phyloP scores from a whole-genome alignment of 2,888 invertebrate genomes.

The Erebia epiphron region DNA sequence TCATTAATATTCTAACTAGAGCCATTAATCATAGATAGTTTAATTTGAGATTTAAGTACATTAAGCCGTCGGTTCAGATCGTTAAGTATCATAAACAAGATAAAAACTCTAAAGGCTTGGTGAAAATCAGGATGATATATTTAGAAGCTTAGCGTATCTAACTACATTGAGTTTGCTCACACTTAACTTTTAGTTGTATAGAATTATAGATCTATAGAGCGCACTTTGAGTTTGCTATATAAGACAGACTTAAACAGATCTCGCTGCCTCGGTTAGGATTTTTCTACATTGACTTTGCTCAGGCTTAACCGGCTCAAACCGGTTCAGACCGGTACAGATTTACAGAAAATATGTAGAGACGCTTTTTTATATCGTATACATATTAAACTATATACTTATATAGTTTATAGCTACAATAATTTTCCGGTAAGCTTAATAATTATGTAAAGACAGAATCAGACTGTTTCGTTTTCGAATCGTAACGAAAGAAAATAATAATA shows the following conservation, averaged over 20 bases:
- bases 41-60: background rate
- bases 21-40: background rate
- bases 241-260: no score
- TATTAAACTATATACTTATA: no score
- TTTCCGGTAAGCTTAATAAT: slow-evolving; percentile 5
- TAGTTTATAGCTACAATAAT: background rate
- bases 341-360: background rate
- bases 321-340: background rate
- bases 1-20: background rate
- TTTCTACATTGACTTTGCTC: no score
- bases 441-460: slow-evolving; percentile 7
- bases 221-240: no score
- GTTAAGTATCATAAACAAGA: background rate
- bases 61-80: background rate
- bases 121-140: no score
- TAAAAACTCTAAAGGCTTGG: background rate
- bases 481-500: background rate
- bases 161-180: no score
- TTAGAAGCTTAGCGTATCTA: no score
- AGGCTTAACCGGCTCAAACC: no score
- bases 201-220: no score
- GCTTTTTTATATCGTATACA: background rate
- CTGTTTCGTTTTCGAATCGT: background rate
- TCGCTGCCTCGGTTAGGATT: no score
- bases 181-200: no score